Evolutionary conservation across 1,140 invertebrate genomes (phyloP).

Genomic region (Leptopilina clavipes): DNA sequence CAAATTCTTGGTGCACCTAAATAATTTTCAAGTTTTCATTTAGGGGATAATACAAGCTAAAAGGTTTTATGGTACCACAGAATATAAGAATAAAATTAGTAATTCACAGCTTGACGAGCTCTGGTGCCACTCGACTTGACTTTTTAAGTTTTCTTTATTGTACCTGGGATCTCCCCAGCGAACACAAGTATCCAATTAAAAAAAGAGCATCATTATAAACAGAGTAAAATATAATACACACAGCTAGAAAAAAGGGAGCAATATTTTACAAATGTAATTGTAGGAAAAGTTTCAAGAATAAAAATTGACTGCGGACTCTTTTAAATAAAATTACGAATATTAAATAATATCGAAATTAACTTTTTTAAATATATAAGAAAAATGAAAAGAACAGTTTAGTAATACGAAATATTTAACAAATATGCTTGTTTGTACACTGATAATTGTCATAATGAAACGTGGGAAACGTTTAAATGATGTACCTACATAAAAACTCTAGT

Average conservation of each 20-base stretch:
- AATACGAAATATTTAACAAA: constrained; percentile 53
- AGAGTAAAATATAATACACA: constrained; percentile 4
- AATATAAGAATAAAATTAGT: constrained; percentile 72
- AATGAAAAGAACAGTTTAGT: no score
- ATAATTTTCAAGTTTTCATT: constrained; percentile 46
- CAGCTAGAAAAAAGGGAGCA: background rate
- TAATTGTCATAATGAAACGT: constrained; percentile 53
- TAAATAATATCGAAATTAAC: no score
- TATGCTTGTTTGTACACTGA: constrained; percentile 59
- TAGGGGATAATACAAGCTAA: constrained; percentile 53
- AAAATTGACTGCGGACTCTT: background rate
- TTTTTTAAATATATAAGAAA: no score
- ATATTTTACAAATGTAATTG: background rate
- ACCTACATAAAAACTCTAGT: constrained; percentile 60
- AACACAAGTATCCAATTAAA: constrained; percentile 68
- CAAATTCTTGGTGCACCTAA: constrained; percentile 52
- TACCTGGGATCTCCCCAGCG: constrained; percentile 62
- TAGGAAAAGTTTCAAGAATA: background rate
- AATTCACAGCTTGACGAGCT: constrained; percentile 73
- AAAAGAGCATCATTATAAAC: constrained; percentile 62
- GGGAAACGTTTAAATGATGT: constrained; percentile 68
- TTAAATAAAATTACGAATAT: no score
- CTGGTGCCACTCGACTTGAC: constrained; percentile 57
- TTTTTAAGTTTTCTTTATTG: constrained; percentile 65
- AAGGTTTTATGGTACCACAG: constrained; percentile 61